Evolutionary conservation across 2,797 vertebrate genomes (phyloP).

Genomic region (Paguma larvata): DNA sequence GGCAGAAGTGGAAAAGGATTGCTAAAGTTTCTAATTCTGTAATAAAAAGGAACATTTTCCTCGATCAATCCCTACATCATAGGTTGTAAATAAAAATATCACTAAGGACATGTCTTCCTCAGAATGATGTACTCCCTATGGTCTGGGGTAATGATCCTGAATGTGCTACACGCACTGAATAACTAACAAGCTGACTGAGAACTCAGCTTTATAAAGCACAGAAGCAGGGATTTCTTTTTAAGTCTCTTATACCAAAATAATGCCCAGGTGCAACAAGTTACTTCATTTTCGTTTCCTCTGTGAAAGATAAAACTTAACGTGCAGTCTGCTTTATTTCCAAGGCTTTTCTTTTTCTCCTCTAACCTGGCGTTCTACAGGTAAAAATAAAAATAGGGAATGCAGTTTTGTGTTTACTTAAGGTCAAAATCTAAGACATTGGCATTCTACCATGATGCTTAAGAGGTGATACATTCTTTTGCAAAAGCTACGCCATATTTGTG

Average conservation of each 20-base stretch:
- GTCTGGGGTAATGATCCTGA: not conserved
- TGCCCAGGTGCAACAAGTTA: not conserved
- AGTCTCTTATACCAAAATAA: not conserved
- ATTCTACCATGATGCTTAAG: not conserved
- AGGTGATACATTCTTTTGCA: not conserved
- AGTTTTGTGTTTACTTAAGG: conserved; percentile 56
- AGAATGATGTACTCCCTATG: not conserved
- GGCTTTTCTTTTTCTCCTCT: not conserved
- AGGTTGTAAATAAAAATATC: conserved; percentile 41
- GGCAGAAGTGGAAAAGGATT: not conserved
- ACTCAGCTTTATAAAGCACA: not conserved
- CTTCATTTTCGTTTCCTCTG: conserved; percentile 35
- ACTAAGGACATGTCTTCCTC: not conserved
- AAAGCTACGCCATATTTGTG: not conserved
- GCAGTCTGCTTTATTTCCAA: conserved; percentile 53
- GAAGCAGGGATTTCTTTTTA: not conserved
- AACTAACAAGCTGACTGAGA: not conserved
- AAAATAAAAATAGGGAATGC: conserved; percentile 39
- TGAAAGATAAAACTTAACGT: not conserved
- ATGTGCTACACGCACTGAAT: not conserved
- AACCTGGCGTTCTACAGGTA: not conserved
- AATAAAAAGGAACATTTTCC: not conserved
- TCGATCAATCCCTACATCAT: not conserved
- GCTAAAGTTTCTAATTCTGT: not conserved
- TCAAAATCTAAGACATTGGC: conserved; percentile 37